Evolutionary conservation across 1,140 invertebrate genomes (phyloP).

Genomic region (Drosophila leontia): DNA sequence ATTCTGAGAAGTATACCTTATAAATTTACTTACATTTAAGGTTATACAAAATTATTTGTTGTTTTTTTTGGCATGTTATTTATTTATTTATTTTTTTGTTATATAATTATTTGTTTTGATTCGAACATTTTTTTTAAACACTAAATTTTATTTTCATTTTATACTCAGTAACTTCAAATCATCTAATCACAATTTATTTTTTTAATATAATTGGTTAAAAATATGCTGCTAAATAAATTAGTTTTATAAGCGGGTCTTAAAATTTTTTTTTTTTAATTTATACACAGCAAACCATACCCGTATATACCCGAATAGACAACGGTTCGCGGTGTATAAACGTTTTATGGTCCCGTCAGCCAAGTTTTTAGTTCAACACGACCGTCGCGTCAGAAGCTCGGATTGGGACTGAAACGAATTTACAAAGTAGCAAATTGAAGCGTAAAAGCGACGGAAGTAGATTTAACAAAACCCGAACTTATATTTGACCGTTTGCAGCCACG

Average conservation of each 20-base stretch:
- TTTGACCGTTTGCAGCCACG: not conserved
- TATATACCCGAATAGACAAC: not conserved
- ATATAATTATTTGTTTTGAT: too few species aligned
- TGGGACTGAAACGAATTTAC: constrained; percentile 15
- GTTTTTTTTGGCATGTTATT: too few species aligned
- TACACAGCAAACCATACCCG: not conserved
- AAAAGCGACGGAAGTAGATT: not conserved
- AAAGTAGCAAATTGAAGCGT: not conserved
- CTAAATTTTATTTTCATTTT: too few species aligned
- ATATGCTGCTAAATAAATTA: too few species aligned
- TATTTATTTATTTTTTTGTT: too few species aligned
- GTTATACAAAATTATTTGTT: too few species aligned
- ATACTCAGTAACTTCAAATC: too few species aligned
- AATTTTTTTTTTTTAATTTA: not conserved
- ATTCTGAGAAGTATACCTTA: too few species aligned
- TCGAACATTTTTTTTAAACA: too few species aligned
- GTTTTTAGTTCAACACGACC: constrained; percentile 10
- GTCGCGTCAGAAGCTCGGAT: constrained; percentile 14
- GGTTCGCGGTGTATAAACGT: constrained; percentile 1
- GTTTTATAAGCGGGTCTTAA: not conserved
- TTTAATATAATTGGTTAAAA: too few species aligned
- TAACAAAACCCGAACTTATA: constrained; percentile 6
- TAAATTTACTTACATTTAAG: too few species aligned
- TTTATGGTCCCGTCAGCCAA: constrained; percentile 1
- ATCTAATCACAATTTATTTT: too few species aligned